A percentile compares a stretch with the other conserved stretches of the same genome.
Conservation (phyloP, 2,797 vertebrate species). For the Thaleichthys pacificus region DNA sequence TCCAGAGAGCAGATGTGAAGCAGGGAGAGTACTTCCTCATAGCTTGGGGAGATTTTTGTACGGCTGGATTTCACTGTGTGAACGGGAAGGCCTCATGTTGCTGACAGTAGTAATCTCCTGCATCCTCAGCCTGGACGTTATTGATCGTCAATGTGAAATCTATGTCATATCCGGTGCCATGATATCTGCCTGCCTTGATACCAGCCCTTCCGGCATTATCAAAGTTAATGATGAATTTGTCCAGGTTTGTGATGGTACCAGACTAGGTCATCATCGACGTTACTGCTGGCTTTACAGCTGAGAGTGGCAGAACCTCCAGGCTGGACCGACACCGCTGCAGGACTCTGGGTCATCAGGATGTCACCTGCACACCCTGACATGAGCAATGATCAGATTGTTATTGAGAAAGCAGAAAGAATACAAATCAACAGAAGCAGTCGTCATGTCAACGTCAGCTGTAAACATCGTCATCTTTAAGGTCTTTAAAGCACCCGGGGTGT, state of each 20-base stretch:
- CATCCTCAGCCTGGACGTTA: conserved; percentile 35
- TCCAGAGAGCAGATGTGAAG: no score
- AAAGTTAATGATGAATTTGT: neutral
- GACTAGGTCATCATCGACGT: neutral
- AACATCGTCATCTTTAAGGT: no score
- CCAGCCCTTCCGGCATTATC: no score
- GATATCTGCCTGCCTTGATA: neutral
- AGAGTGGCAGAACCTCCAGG: neutral
- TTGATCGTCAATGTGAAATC: neutral
- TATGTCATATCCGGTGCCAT: neutral
- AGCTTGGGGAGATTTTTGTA: conserved; percentile 29
- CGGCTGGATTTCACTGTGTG: conserved; percentile 28
- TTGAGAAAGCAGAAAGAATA: no score
- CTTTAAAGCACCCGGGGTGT: no score
- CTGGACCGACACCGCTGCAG: neutral
- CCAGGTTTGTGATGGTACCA: neutral
- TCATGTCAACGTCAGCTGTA: neutral
- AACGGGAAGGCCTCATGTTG: neutral
- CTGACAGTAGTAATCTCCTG: conserved; percentile 35
- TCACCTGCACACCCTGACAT: neutral
- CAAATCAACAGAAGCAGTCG: neutral
- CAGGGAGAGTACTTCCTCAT: no score
- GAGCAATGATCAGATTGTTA: no score
- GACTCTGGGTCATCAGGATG: neutral
- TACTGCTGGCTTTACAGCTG: neutral